Percentiles rank a stretch among this genome's conserved stretches.
These are phyloP conservation scores for Xyliphius kryptos DNA, from an alignment of 2,113 vertebrate species.

Conservation along the genomic window DNA sequence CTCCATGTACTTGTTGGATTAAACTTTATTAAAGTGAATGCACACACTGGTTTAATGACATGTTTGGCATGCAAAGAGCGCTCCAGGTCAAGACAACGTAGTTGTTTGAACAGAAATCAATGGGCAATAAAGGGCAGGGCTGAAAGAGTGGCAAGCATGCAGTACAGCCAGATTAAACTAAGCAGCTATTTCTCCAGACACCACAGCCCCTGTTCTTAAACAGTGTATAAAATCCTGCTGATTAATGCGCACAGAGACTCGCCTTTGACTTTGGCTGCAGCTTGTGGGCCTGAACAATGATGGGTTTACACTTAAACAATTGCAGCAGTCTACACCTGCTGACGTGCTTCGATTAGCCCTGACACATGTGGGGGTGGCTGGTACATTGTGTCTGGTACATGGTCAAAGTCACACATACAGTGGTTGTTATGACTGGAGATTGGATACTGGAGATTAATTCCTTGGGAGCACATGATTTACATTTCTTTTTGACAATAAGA, in stretches of 20 bases:
- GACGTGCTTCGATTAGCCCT: constrained; percentile 21
- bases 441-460: too few relatives aligned
- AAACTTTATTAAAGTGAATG: constrained; percentile 27
- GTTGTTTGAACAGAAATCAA: constrained; percentile 68
- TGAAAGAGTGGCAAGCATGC: constrained; percentile 39
- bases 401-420: constrained; percentile 19
- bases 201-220: constrained; percentile 54
- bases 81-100: constrained; percentile 43
- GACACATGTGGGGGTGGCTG: not conserved
- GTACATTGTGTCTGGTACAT: constrained; percentile 7
- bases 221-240: constrained; percentile 55
- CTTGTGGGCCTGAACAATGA: constrained; percentile 14
- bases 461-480: too few relatives aligned
- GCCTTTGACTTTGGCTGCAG: constrained; percentile 65
- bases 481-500: too few relatives aligned
- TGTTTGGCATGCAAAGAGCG: constrained; percentile 61
- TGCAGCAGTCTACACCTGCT: constrained; percentile 10
- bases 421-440: not conserved
- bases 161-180: constrained; percentile 39
- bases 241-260: constrained; percentile 64
- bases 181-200: constrained; percentile 8
- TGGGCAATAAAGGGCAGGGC: constrained; percentile 55
- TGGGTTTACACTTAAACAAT: constrained; percentile 41
- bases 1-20: constrained; percentile 44
- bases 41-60: constrained; percentile 42